Percentiles rank a stretch among this genome's conserved stretches.
These are phyloP conservation scores for Coregonus suidteri DNA, from an alignment of 2,797 vertebrate genomes.

Conservation along the genomic window DNA sequence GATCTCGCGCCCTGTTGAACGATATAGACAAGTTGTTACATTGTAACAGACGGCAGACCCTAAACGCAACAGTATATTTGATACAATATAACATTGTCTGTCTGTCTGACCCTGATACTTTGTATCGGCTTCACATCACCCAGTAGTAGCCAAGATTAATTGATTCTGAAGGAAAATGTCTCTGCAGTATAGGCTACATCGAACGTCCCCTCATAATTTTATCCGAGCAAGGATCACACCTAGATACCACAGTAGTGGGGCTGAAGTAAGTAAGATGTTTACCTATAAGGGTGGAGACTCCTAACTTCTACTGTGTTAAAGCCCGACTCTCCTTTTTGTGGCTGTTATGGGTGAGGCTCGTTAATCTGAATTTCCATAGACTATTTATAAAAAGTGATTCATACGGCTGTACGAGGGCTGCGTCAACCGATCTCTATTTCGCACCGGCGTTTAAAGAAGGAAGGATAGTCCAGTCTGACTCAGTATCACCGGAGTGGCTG, in stretches of 20 bases:
- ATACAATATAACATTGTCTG: not conserved
- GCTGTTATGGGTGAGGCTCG: slow-evolving; percentile 43
- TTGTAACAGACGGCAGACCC: not conserved
- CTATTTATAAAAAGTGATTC: slow-evolving; percentile 40
- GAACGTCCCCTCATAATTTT: not conserved
- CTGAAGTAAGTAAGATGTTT: slow-evolving; percentile 37
- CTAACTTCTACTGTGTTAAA: slow-evolving; percentile 13
- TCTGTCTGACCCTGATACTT: not conserved
- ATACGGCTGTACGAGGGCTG: slow-evolving; percentile 26
- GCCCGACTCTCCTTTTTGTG: slow-evolving; percentile 9
- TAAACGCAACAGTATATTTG: not conserved
- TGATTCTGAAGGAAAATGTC: not conserved
- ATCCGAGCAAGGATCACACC: slow-evolving; percentile 12
- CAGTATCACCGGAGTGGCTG: slow-evolving; percentile 54
- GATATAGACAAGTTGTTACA: not conserved
- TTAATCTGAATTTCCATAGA: slow-evolving; percentile 22
- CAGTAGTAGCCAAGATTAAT: not conserved
- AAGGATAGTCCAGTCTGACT: slow-evolving; percentile 21
- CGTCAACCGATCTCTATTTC: slow-evolving; percentile 30
- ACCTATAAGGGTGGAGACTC: slow-evolving; percentile 42
- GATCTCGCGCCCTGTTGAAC: not conserved
- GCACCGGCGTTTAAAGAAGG: slow-evolving; percentile 53
- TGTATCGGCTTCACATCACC: not conserved
- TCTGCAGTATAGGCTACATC: not conserved
- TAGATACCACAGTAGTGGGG: slow-evolving; percentile 12